Evolutionary conservation across 1,140 invertebrate genomes (phyloP), one percentile per base, ranked within the genome.

Genomic region (Drosophila punjabiensis): DNA sequence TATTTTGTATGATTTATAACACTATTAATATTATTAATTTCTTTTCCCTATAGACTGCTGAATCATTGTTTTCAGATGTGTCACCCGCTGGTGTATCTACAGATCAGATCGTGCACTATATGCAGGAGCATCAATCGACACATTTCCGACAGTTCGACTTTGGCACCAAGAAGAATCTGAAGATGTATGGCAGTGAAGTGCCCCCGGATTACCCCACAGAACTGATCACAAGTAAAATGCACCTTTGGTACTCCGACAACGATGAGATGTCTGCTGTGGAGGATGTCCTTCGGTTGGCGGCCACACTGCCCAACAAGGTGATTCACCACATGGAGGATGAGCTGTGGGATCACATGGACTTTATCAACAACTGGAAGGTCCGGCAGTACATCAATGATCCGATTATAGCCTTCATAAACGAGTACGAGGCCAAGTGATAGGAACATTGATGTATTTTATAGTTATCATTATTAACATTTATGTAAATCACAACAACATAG

Each of bases 31-130:
- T 6, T 43, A 9, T 47, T 50, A 33, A 3, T 0, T 24, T 18
- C 2, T 24, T 1, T 52, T 37, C 95, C 1, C 94, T 95, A 1
- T 95, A 78, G 76, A 78, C 76, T 1, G 76, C 76, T 1, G 16
- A 13, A 96, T 0, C 95, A 96, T 59, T 93, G 95, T 24, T 94
- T 94, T 16, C 16, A 24, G 65, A 39, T 1, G 96, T 97, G 74
- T 93, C 94, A 48, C 97, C 97, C 1, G 95, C 96, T 13, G 97
- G 97, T 13, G 95, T 96, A 0, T 96, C 96, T 0, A 94, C 95
- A 32, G 95, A 95, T 81, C 96, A 97, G 82, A 82, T 97, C 0
- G 92, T 96, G 3, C 96, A 97, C 83, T 96, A 94, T 79, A 94
- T 94, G 9, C 96, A 96, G 83, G 94, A 93, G n/a, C 91, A 94